Evolutionary conservation across 2,888 invertebrate species (phyloP).

Genomic region (Caradrina kadenii): DNA sequence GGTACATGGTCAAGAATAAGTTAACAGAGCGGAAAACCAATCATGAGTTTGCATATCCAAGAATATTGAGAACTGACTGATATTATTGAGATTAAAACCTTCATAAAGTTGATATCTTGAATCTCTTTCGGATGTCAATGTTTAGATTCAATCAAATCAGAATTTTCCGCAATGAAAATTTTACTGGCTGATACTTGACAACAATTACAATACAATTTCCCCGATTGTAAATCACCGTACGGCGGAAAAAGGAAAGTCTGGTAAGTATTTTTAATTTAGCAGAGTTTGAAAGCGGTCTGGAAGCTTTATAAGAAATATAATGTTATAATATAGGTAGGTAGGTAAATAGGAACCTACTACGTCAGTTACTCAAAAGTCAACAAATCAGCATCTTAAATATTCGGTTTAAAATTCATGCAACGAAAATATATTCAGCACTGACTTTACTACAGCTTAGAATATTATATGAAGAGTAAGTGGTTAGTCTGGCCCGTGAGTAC

Average conservation of each 20-base stretch:
- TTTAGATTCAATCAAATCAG: constrained; percentile 20
- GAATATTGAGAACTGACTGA: constrained; percentile 29
- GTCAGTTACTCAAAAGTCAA: constrained; percentile 10
- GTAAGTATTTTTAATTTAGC: constrained; percentile 1
- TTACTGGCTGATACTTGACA: background rate
- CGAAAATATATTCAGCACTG: constrained; percentile 30
- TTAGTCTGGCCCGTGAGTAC: constrained; percentile 54
- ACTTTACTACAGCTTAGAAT: constrained; percentile 45
- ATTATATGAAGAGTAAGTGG: constrained; percentile 44
- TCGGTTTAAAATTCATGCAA: constrained; percentile 22
- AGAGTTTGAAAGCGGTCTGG: background rate
- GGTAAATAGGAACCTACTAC: background rate
- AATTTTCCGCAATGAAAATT: constrained; percentile 21
- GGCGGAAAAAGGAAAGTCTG: constrained; percentile 39
- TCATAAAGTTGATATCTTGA: constrained; percentile 1
- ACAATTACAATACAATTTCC: too few relatives aligned
- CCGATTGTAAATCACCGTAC: background rate
- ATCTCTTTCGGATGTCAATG: constrained; percentile 4
- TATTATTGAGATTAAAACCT: constrained; percentile 24
- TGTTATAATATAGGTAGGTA: background rate
- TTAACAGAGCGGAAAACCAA: constrained; percentile 61
- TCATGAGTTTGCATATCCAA: constrained; percentile 31
- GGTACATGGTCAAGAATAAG: constrained; percentile 68
- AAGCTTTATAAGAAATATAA: constrained; percentile 7
- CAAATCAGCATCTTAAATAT: constrained; percentile 14